Base-by-base conservation (phyloP, 1,140 invertebrate species). In the Colletes latitarsis region DNA sequence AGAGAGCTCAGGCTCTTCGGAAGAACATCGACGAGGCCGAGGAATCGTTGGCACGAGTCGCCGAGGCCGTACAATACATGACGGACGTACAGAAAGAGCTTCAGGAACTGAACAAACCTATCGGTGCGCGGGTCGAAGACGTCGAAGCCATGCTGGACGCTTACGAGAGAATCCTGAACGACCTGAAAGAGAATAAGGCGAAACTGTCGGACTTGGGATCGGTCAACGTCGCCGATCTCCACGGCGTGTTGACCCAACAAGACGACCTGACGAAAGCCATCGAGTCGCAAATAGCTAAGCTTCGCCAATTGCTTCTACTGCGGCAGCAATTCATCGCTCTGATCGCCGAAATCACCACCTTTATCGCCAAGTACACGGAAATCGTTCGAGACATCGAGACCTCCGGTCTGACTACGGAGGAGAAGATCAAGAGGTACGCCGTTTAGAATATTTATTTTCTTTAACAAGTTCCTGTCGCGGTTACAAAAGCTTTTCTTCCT, bases 291-390 rank as follows among this genome's bases (percentile, higher is more conserved):
- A 96, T 98, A 81, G 95, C 96, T 0, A 96, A 95, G 91, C 92
- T 98, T 1, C 95, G 96, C 81, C 96, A 97, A 83, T 93, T 98
- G 0, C 89, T 98, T 3, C 88, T 97, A 0, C 89, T 98, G 0
- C 94, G 98, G 52, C 97, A 99, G 91, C 97, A 98, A 86, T 99
- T 97, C 89, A 95, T 97, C 63, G 95, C 96, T 1, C 91, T 98
- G 8, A 96, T 98, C 41, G 96, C 96, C 60, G 97, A 98, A 91
- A 98, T 99, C 64, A 96, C 96, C 87, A 96, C 96, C 8, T 97
- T 98, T 82, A 96, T 98, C 43, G 95, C 96, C 39, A 97, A 98
- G 89, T 98, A 98, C 89, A 97, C 97, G 0, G 96, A 97, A 89
- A 95, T 98, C 12, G 96, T 98, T 1, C 94, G 96, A 19, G 96